Percentiles rank a stretch among this genome's conserved stretches.
phyloP scores from a whole-genome alignment of 2,888 invertebrate genomes.

The Liopterus haemorrhoidalis region DNA sequence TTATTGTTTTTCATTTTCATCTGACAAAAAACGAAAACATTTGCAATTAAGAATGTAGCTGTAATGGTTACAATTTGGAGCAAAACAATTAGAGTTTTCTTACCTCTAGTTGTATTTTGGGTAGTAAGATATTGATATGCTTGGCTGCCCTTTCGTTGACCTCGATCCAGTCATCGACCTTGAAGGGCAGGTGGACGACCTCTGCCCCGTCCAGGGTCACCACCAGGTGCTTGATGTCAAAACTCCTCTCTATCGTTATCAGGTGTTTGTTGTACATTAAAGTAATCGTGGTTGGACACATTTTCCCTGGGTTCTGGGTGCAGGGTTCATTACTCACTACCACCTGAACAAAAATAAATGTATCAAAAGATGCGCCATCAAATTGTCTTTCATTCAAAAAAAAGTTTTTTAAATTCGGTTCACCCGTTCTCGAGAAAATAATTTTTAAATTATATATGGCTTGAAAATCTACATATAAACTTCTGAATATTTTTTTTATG shows the following conservation, averaged over 20 bases:
- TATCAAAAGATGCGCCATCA: neutral
- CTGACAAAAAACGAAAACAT: constrained; percentile 21
- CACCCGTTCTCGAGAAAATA: no score
- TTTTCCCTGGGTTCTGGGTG: constrained; percentile 49
- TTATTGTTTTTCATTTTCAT: no score
- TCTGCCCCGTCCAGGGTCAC: constrained; percentile 46
- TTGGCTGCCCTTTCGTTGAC: constrained; percentile 54
- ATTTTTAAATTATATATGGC: no score
- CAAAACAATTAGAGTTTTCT: no score
- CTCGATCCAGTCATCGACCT: constrained; percentile 57
- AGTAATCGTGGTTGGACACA: constrained; percentile 64
- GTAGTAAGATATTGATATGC: constrained; percentile 58
- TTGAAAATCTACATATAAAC: no score
- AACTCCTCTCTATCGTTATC: no score
- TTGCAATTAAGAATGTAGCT: no score
- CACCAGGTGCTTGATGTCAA: constrained; percentile 46
- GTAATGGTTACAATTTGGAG: no score
- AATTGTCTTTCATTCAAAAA: constrained; percentile 31
- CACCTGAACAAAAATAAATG: constrained; percentile 46
- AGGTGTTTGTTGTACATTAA: constrained; percentile 58
- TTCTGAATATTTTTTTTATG: no score
- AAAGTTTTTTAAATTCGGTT: no score
- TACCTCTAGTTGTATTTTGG: constrained; percentile 68
- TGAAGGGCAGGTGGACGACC: constrained; percentile 46
- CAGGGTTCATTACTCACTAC: constrained; percentile 69